A percentile compares a stretch with the other conserved stretches of the same genome.
Conservation (phyloP, 2,113 vertebrate genomes). For the Puntigrus tetrazona region DNA sequence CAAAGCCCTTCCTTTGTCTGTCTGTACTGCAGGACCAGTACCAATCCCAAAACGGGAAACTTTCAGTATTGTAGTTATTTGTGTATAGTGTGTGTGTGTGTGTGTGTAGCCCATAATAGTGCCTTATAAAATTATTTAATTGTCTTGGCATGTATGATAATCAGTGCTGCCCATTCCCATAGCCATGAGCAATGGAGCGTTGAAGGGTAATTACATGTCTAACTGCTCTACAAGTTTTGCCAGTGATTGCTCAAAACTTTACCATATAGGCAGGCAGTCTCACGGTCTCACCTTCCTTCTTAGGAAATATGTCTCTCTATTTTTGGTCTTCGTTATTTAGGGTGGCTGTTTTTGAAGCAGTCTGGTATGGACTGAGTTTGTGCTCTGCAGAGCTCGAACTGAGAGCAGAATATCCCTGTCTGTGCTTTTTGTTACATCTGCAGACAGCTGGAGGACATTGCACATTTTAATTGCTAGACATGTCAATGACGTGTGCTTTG, state of each 20-base stretch:
- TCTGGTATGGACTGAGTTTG: neutral
- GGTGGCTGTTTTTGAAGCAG: neutral
- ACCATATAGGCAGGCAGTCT: conserved; percentile 12
- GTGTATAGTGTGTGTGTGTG: too few relatives aligned
- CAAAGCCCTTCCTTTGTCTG: neutral
- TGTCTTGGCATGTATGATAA: conserved; percentile 9
- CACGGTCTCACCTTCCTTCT: conserved; percentile 15
- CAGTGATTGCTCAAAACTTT: conserved; percentile 22
- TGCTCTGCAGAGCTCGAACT: neutral
- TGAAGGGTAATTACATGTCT: conserved; percentile 20
- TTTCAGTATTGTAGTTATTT: neutral
- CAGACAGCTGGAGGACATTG: neutral
- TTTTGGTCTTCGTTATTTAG: conserved; percentile 15
- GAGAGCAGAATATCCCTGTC: neutral
- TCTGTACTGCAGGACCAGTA: neutral
- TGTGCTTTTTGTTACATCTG: neutral
- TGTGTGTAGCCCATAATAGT: neutral
- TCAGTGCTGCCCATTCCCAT: neutral
- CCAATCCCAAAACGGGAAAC: neutral
- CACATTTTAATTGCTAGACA: conserved; percentile 29
- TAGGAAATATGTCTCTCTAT: conserved; percentile 33
- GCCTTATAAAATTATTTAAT: neutral
- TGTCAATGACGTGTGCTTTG: neutral
- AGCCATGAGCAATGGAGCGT: conserved; percentile 12
- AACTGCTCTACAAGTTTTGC: conserved; percentile 22